Base-by-base conservation (phyloP, 2,888 invertebrate genomes). In the Carterocephalus palaemon region DNA sequence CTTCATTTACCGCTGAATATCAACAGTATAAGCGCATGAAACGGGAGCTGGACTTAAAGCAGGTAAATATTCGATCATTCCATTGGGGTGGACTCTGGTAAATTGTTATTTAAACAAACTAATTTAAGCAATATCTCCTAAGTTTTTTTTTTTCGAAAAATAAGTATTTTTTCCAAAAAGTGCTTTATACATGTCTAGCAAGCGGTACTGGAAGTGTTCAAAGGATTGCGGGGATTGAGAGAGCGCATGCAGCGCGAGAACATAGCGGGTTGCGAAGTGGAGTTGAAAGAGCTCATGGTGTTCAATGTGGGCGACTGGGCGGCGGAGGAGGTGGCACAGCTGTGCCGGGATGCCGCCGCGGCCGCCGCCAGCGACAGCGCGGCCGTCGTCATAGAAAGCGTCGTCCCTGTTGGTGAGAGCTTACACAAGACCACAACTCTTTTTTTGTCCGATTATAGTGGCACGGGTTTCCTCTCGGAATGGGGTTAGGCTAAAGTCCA, bases 271-370 rank as follows among this genome's bases (percentile, higher is more conserved):
- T 52, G 67, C 37, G 77, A 73, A 3, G 79, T 78, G 49, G 70
- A 68, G 0, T 9, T 60, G 4, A 64, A 77, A 36, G 82, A 86
- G 37, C 54, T 85, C 49, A 67, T 77, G 37, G 63, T 85, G 36
- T 78, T 81, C 52, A 84, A 84, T 51, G 85, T 86, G 17, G 76
- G 72, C 0, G 83, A 85, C 53, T 85, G 85, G 86, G 65, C 82
- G 1, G 51, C 71, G 0, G 77, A 82, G 2, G 85, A 86, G 51
- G 61, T 86, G 5, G 52, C 77, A 0, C 75, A 81, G 40, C 60
- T 83, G 6, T 82, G 77, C 46, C 73, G 67, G 4, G 75, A 79
- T 26, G 75, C 73, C 5, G 58, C 59, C 3, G 61, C 65, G 3
- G 60, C 70, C 4, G 60, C 70, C 1, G 52, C 53, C 8, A 54